These are phyloP conservation scores for Eidolon helvum DNA, from an alignment of 2,113 vertebrate species.

Conservation along the genomic window DNA sequence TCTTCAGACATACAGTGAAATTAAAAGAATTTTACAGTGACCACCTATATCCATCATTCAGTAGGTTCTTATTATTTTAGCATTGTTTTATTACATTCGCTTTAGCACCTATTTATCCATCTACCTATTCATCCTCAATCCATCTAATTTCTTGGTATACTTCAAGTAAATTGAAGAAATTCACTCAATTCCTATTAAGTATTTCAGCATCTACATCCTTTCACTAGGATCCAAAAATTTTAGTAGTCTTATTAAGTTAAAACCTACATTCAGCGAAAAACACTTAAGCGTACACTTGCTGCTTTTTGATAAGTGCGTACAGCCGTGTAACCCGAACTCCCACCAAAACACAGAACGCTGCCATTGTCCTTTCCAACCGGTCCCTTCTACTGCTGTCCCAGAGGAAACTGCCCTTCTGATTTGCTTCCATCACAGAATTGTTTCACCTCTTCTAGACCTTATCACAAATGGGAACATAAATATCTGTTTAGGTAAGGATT, in stretches of 20 bases:
- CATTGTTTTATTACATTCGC: background rate
- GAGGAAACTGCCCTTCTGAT: background rate
- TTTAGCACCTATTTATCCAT: background rate
- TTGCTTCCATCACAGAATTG: background rate
- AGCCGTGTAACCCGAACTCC: background rate
- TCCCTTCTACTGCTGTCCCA: too few relatives aligned
- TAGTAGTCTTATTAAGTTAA: background rate
- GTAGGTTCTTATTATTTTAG: background rate
- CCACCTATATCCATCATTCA: background rate
- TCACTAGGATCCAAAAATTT: background rate
- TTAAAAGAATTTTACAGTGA: background rate
- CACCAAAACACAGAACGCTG: background rate
- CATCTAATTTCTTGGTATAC: background rate
- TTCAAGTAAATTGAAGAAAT: background rate
- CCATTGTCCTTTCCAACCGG: background rate
- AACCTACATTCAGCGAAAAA: background rate
- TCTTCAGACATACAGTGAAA: background rate
- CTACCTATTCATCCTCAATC: background rate
- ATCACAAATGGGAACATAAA: background rate
- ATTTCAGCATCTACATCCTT: background rate
- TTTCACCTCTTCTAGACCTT: background rate
- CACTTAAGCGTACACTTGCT: background rate
- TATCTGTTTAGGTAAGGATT: background rate
- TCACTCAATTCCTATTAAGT: background rate
- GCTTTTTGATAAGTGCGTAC: background rate